Conservation (phyloP, 2,888 invertebrate species). For the Byasa hedistus region DNA sequence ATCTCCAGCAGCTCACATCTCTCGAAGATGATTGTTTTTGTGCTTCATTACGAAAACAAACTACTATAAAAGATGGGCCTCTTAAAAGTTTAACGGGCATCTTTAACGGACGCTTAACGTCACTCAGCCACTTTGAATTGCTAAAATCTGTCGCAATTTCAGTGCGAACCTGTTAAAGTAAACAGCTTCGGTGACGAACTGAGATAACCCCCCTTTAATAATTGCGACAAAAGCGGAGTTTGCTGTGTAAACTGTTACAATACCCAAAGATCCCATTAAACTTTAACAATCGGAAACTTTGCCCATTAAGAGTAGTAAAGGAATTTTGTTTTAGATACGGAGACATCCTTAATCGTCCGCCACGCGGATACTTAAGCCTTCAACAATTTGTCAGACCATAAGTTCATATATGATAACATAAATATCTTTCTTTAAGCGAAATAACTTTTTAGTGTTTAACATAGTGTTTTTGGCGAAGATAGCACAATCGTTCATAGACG, state of each 20-base stretch:
- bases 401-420: neutral
- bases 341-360: slow-evolving; percentile 22
- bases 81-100: neutral
- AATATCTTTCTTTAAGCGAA: neutral
- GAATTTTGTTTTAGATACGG: slow-evolving; percentile 24
- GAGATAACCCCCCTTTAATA: slow-evolving; percentile 19
- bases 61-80: neutral
- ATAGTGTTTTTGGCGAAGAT: too few relatives aligned
- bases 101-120: neutral
- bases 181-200: slow-evolving; percentile 24
- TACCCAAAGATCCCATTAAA: slow-evolving; percentile 28
- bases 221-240: slow-evolving; percentile 28
- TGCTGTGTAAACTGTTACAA: slow-evolving; percentile 28
- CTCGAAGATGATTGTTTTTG: too few relatives aligned
- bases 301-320: slow-evolving; percentile 24
- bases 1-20: too few relatives aligned
- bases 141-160: slow-evolving; percentile 4
- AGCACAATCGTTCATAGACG: too few relatives aligned
- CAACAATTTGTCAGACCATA: neutral
- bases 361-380: slow-evolving; percentile 4
- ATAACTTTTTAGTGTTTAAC: too few relatives aligned
- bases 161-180: slow-evolving; percentile 5
- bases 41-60: neutral
- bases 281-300: slow-evolving; percentile 31
- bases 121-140: slow-evolving; percentile 2